Evolutionary conservation across 2,113 vertebrate genomes (phyloP), one percentile per base, ranked within the genome.

Genomic region (Microcebus ravelobensis): DNA sequence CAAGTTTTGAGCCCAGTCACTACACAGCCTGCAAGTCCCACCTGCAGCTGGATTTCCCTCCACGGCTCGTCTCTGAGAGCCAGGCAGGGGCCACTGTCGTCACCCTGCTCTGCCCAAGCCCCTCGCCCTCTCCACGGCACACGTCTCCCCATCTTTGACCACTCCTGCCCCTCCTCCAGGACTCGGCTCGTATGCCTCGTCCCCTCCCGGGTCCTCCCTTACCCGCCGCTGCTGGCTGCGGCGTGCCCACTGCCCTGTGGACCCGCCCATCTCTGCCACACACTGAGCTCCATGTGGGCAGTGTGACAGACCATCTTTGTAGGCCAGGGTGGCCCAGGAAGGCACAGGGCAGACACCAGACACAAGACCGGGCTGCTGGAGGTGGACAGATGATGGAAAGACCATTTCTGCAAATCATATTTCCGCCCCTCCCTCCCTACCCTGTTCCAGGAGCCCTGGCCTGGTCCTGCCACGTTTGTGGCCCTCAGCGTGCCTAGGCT

Each of bases 381-480:
- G 2, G 0, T 4, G 2, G 73, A 11, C 12, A 11, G 48, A n/a
- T 5, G 17, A 12, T 0, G 6, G 4, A 42, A 59, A 70, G 27
- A 57, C 21, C 1, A 2, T 15, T 29, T 73, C 59, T 86, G 42
- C 11, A 18, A 20, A 21, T 57, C 50, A 18, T 45, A 34, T 55
- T 42, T 61, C 55, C 5, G 8, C 27, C 11, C 11, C 45, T 9
- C 67, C 36, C 17, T 20, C 8, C 6, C 42, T 42, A 14, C 4
- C 23, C 74, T 17, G 9, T 27, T 59, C 31, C 31, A 2, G 12
- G 67, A 80, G 12, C 63, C 83, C n/a, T 42, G 52, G 61, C 61
- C 29, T 2, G 29, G 50, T 34, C 80, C 42, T 34, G 42, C 39
- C 86, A 17, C 25, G 8, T 15, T 31, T 68, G 61, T 68, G 65